A percentile compares a stretch with the other conserved stretches of the same genome.
phyloP scores from a whole-genome alignment of 2,888 invertebrate species.

The Ditylenchus weischeri region DNA sequence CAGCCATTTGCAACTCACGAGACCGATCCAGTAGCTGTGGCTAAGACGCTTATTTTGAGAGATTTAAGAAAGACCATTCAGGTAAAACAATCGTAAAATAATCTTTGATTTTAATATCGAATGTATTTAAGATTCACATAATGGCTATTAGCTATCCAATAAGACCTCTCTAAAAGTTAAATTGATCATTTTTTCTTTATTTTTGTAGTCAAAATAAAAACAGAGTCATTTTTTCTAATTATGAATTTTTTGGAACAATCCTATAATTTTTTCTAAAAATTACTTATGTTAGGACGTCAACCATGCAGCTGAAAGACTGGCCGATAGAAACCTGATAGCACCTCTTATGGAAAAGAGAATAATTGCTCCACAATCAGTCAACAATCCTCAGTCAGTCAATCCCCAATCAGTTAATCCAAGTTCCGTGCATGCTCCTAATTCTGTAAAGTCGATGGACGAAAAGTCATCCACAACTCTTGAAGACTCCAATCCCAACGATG shows the following conservation, averaged over 20 bases:
- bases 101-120: too few relatives aligned
- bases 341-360: conserved; percentile 1
- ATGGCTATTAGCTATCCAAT: too few relatives aligned
- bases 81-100: neutral
- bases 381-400: conserved; percentile 9
- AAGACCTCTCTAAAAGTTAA: too few relatives aligned
- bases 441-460: conserved; percentile 6
- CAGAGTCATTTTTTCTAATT: too few relatives aligned
- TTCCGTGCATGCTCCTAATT: conserved; percentile 10
- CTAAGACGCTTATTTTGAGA: neutral
- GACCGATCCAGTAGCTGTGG: conserved; percentile 4
- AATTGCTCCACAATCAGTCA: neutral
- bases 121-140: too few relatives aligned
- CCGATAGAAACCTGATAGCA: neutral
- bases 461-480: neutral
- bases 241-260: too few relatives aligned
- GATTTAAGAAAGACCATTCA: conserved; percentile 1
- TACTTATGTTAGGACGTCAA: neutral
- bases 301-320: neutral
- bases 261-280: neutral
- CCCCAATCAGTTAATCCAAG: conserved; percentile 8
- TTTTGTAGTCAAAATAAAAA: too few relatives aligned
- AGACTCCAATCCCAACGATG: conserved; percentile 1
- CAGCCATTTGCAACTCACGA: neutral
- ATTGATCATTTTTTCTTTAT: too few relatives aligned